These are phyloP conservation scores for Nansenia antarctica DNA, from an alignment of 2,113 vertebrate species.

Conservation along the genomic window DNA sequence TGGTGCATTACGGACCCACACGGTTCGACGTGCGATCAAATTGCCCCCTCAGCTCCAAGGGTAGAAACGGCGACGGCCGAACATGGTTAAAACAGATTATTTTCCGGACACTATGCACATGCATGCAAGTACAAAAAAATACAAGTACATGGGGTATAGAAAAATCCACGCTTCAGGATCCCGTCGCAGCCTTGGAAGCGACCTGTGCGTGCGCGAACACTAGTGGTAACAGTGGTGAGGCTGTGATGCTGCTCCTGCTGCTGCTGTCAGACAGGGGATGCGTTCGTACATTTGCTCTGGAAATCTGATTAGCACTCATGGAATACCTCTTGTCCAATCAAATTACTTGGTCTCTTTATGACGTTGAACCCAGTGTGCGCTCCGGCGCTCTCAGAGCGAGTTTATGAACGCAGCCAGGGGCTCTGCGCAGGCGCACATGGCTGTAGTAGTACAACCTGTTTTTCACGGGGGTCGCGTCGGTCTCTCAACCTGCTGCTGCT, in stretches of 20 bases:
- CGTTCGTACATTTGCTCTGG: no score
- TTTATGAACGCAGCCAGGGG: no score
- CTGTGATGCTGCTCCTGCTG: conserved; percentile 20
- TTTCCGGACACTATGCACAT: conserved; percentile 6
- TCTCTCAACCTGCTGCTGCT: no score
- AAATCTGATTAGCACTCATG: no score
- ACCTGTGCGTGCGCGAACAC: conserved; percentile 33
- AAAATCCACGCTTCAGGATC: conserved; percentile 46
- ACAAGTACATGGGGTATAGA: conserved; percentile 14
- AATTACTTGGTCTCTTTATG: no score
- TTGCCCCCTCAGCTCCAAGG: conserved; percentile 22
- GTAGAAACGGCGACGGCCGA: conserved; percentile 10
- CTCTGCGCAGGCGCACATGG: conserved; percentile 82
- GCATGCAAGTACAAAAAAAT: conserved; percentile 13
- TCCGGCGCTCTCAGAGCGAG: no score
- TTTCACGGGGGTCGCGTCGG: not conserved
- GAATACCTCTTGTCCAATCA: no score
- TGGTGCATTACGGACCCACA: conserved; percentile 71
- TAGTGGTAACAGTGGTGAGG: conserved; percentile 8
- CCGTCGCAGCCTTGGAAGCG: conserved; percentile 52
- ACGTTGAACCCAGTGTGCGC: no score
- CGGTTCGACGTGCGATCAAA: conserved; percentile 44
- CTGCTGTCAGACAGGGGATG: conserved; percentile 37
- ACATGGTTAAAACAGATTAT: conserved; percentile 17
- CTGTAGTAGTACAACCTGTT: not conserved